Evolutionary conservation across 2,888 invertebrate species (phyloP), one percentile per base, ranked within the genome.

Genomic region (Eupeodes latifasciatus): DNA sequence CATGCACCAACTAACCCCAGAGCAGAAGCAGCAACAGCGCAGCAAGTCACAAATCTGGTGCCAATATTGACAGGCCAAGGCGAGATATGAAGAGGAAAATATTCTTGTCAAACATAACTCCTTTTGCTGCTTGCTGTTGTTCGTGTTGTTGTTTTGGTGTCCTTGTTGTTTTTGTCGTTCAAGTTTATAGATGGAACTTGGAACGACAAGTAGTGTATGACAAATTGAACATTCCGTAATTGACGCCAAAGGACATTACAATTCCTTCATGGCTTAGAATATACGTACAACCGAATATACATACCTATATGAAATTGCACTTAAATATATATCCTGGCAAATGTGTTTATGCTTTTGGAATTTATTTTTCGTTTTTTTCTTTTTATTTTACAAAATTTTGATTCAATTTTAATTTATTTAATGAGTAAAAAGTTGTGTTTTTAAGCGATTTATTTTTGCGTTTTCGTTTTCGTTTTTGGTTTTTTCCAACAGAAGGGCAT

Each of bases 221-320:
- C 78, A 78, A 83, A 79, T 55, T 84, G 79, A 79, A 67, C 61
- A 79, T 83, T 66, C 59, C 62, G 57, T 66, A 83, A 79, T 79
- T 83, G 59, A 55, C 72, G 59, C 51, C 69, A 27, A 59, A 78
- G 51, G 69, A 61, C 62, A 53, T 71, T 72, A 11, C 12, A 36
- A 69, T 51, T 78, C 12, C 47, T 67, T 34, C 16, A 14, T 67
- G 36, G 27, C 7, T 49, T 34, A 0, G 6, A 19, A 62, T 53
- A 16, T 12, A n/a, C 11, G 36, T 12, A 71, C 64, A 66, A 19
- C 0, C 10, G 11, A 47, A 1, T 53, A n/a, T 49, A n/a, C n/a
- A n/a, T n/a, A n/a, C n/a, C 0, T 2, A 34, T 55, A 0, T 14
- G 9, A 27, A 27, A 27, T 40, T 6, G 9, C 40, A 7, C 40